Conservation (phyloP, 2,888 invertebrate species). For the Nomada fucata region DNA sequence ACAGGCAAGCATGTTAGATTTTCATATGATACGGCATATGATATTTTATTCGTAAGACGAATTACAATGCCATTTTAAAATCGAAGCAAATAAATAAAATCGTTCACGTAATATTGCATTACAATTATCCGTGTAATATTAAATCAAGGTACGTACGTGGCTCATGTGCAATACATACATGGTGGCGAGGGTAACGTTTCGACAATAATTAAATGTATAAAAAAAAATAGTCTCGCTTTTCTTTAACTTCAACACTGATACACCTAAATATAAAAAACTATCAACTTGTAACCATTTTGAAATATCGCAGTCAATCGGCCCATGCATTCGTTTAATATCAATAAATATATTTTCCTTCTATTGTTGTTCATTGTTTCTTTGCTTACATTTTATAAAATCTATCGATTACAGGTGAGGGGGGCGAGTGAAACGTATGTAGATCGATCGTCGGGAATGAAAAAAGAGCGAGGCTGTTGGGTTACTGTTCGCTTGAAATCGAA, state of each 20-base stretch:
- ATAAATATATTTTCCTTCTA: slow-evolving; percentile 25
- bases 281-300: slow-evolving; percentile 7
- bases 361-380: not conserved
- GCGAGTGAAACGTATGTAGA: not conserved
- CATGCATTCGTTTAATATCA: slow-evolving; percentile 1
- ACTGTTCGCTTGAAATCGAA: slow-evolving; percentile 25
- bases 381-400: not conserved
- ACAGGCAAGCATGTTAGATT: not conserved
- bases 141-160: slow-evolving; percentile 38
- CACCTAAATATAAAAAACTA: slow-evolving; percentile 35
- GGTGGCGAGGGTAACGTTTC: slow-evolving; percentile 5
- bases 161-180: slow-evolving; percentile 14
- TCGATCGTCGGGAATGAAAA: not conserved
- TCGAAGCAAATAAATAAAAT: slow-evolving; percentile 66
- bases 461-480: slow-evolving; percentile 22
- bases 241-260: not conserved
- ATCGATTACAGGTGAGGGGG: not conserved
- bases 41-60: slow-evolving; percentile 64
- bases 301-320: slow-evolving; percentile 8
- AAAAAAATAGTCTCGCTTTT: slow-evolving; percentile 16
- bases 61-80: slow-evolving; percentile 56
- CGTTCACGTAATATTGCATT: slow-evolving; percentile 34
- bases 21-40: slow-evolving; percentile 41
- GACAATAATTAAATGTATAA: slow-evolving; percentile 12
- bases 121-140: slow-evolving; percentile 41